phyloP scores from a whole-genome alignment of 2,113 vertebrate species.

The Bos javanicus region DNA sequence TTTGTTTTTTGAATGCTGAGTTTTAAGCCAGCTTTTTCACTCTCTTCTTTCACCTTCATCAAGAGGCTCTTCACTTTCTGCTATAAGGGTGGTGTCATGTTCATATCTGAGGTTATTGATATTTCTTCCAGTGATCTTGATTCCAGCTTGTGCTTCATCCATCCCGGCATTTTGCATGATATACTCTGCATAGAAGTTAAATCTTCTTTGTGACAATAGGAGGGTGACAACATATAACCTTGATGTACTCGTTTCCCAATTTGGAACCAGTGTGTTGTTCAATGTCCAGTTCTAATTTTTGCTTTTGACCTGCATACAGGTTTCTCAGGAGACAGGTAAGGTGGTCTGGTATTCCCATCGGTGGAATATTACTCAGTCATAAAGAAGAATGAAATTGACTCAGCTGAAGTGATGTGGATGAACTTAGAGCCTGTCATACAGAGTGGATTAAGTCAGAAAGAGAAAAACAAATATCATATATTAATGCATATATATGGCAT shows the following conservation, averaged over 20 bases:
- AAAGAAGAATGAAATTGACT: background rate
- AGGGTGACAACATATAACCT: background rate
- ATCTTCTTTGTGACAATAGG: background rate
- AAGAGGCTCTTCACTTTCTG: background rate
- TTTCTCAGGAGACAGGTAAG: background rate
- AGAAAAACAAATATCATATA: background rate
- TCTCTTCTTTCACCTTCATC: background rate
- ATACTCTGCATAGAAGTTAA: background rate
- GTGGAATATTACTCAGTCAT: background rate
- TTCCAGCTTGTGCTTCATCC: background rate
- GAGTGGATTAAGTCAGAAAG: background rate
- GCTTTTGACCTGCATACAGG: background rate
- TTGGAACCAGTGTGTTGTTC: background rate
- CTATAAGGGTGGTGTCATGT: background rate
- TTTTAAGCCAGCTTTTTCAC: background rate
- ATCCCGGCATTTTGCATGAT: background rate
- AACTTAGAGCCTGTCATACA: background rate
- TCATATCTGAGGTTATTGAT: background rate
- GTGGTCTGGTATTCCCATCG: background rate
- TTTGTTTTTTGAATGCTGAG: background rate
- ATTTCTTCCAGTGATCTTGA: background rate
- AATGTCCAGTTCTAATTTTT: background rate
- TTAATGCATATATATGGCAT: background rate
- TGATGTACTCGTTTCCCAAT: background rate
- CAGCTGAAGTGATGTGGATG: background rate